Evolutionary conservation across 2,113 vertebrate species (phyloP).

Genomic region (Callaeas wilsoni): DNA sequence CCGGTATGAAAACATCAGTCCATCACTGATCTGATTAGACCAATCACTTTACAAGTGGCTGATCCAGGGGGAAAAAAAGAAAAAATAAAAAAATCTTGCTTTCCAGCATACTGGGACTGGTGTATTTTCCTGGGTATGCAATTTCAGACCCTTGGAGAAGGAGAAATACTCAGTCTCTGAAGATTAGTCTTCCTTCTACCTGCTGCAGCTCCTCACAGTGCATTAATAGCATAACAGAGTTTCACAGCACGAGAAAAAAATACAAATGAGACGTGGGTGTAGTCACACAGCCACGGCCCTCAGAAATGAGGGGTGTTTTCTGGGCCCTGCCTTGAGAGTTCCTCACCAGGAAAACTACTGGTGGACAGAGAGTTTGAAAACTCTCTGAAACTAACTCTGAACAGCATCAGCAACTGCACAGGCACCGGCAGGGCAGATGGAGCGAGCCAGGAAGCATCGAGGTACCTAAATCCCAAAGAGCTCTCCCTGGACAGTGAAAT

Average conservation of each 20-base stretch:
- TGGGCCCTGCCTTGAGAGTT: neutral
- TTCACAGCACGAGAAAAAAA: neutral
- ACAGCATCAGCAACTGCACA: neutral
- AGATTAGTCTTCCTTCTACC: neutral
- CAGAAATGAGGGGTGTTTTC: neutral
- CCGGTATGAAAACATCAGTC: neutral
- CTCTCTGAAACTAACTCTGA: neutral
- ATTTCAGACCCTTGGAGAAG: neutral
- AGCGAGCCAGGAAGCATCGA: neutral
- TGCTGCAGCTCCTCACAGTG: neutral
- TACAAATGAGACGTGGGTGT: neutral
- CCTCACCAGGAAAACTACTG: neutral
- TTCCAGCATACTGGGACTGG: neutral
- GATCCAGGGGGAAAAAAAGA: neutral
- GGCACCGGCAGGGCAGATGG: neutral
- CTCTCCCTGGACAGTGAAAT: neutral
- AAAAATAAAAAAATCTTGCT: neutral
- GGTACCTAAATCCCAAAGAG: neutral
- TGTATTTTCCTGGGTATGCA: neutral
- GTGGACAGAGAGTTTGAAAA: neutral
- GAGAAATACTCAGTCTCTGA: neutral
- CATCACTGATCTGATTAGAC: neutral
- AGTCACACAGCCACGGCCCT: neutral
- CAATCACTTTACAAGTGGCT: neutral
- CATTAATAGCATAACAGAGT: rapidly evolving